Conservation (phyloP, 2,888 invertebrate species). For the Odontomyia ornata region DNA sequence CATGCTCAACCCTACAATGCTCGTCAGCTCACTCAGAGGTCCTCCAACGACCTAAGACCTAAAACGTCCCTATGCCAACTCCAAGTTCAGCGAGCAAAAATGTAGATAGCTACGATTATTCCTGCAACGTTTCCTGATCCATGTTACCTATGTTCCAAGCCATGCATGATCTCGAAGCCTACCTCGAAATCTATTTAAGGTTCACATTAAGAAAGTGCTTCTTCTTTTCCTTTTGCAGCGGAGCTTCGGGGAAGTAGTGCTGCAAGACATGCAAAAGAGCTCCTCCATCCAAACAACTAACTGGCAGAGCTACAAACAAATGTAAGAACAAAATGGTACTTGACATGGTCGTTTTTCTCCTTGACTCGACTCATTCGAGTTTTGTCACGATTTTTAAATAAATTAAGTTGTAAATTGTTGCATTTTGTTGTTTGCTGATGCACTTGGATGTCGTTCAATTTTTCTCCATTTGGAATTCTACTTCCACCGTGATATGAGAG, state of each 20-base stretch:
- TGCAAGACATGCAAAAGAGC: conserved; percentile 30
- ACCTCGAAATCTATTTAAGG: conserved; percentile 40
- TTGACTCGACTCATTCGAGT: conserved; percentile 47
- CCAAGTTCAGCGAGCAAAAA: conserved; percentile 2
- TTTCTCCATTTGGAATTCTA: background rate
- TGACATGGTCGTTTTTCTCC: conserved; percentile 32
- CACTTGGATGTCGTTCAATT: conserved; percentile 11
- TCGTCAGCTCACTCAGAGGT: background rate
- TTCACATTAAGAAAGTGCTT: conserved; percentile 21
- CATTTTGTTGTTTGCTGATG: conserved; percentile 47
- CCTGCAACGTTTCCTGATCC: conserved; percentile 24
- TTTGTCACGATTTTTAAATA: conserved; percentile 52
- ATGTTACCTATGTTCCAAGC: conserved; percentile 27
- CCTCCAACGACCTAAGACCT: conserved; percentile 23
- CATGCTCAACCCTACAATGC: no score
- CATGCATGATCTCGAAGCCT: conserved; percentile 29
- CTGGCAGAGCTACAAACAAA: conserved; percentile 34
- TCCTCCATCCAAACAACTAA: conserved; percentile 19
- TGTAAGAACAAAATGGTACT: conserved; percentile 43
- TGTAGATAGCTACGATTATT: conserved; percentile 37
- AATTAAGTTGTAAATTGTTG: conserved; percentile 52
- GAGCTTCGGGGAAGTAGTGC: conserved; percentile 13
- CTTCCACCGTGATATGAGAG: conserved; percentile 13
- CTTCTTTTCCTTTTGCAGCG: background rate
- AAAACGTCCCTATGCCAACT: background rate